These are phyloP conservation scores for Cotesia chilonis DNA, from an alignment of 1,140 invertebrate species.

Conservation along the genomic window DNA sequence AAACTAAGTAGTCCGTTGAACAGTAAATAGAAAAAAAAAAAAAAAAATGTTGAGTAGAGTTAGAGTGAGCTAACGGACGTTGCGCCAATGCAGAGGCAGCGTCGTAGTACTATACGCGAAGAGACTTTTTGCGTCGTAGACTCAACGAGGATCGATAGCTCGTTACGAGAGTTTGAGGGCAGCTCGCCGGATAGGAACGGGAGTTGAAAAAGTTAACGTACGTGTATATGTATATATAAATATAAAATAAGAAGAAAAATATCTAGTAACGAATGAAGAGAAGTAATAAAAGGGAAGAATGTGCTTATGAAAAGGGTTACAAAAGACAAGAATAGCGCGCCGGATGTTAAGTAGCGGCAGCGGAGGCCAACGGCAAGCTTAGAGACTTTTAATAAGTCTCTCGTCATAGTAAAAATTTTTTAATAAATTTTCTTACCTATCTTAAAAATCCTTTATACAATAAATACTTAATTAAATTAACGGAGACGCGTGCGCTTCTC, in stretches of 20 bases:
- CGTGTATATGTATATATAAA: conserved; percentile 11
- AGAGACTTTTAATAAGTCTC: no score
- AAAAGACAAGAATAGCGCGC: conserved; percentile 24
- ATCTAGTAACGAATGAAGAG: not conserved
- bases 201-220: conserved; percentile 1
- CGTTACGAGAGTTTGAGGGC: conserved; percentile 22
- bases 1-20: not conserved
- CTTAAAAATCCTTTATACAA: conserved; percentile 59
- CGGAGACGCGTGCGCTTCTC: conserved; percentile 31
- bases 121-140: conserved; percentile 41
- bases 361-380: no score
- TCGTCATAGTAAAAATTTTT: not conserved
- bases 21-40: conserved; percentile 9
- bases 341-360: conserved; percentile 23
- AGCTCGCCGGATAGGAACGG: not conserved
- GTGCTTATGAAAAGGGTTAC: conserved; percentile 8
- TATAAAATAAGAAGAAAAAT: conserved; percentile 19
- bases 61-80: conserved; percentile 4
- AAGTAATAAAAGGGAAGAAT: conserved; percentile 15
- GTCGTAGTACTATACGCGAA: conserved; percentile 8
- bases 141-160: conserved; percentile 39
- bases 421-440: conserved; percentile 48
- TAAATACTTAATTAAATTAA: conserved; percentile 58
- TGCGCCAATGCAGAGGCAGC: conserved; percentile 40
- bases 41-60: conserved; percentile 3